Base-by-base conservation (phyloP, 2,113 vertebrate species). In the Leptosomus discolor region DNA sequence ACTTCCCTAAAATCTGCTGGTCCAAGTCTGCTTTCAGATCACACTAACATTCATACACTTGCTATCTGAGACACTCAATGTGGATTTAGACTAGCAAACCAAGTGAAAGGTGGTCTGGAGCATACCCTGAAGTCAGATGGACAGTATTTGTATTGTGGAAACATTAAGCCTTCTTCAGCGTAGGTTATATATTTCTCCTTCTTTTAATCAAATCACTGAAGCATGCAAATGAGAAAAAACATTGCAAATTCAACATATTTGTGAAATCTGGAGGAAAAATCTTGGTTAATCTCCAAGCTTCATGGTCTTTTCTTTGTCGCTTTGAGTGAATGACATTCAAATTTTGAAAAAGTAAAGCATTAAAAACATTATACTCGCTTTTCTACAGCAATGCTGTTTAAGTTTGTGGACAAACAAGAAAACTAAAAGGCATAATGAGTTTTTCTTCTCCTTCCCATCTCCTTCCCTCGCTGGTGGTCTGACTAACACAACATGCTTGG, bases 251-350 rank as follows among this genome's bases (percentile, higher is more conserved):
- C 34, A 75, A 36, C 12, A 29, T 53, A 50, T 19, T 51, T 51
- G 6, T 81, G 68, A 94, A 95, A 95, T 29, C 5, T 9, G 3
- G 3, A 15, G 10, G 8, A 0, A 6, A 9, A 11, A 9, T 63
- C 15, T 60, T 73, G 15, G 30, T 64, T 92, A 45, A 77, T 20
- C 15, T 54, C 48, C 13, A 39, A 70, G n/a, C 5, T 74, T 17
- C 7, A 13, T 0, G 1, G n/a, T 45, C 6, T 51, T 63, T 32
- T 50, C 5, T 26, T 54, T 80, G 70, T 75, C 15, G 0, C 7
- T 67, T 74, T 82, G 30, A 57, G 9, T 23, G 8, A 60, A 63
- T 70, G 29, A 22, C 18, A 53, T 61, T 73, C 26, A 68, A 51
- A 50, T 32, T 63, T 45, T 71, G 51, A 73, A 85, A 51, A 91